Base-by-base conservation (phyloP, 2,797 vertebrate genomes). In the Myotis pilosus region DNA sequence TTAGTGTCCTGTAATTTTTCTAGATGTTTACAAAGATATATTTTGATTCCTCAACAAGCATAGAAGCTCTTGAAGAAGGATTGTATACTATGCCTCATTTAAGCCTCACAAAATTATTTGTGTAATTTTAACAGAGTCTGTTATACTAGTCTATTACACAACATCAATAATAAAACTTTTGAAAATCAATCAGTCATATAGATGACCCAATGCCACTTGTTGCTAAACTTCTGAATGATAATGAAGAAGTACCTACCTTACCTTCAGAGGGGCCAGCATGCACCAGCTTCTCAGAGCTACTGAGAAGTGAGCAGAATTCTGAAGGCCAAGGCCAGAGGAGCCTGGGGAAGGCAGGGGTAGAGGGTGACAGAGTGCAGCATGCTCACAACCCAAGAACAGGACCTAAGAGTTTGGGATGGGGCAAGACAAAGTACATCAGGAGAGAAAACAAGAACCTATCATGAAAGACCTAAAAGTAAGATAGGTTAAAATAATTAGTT, bases 381-480 rank as follows among this genome's bases (percentile, higher is more conserved):
- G n/a, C 62, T 84, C 23, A 28, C 30, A 89, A 85, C 8, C 2
- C 49, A 80, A 6, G 6, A 17, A 55, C 0, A 12, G 8, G 4
- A 38, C 7, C 33, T 87, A 12, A 38, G 4, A 49, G 20, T 68
- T 64, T 75, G 6, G 30, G 16, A 20, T 74, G 28, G 28, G 12
- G 6, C 23, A 33, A 83, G 16, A 69, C 15, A 72, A 57, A 84
- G 7, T 28, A 10, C 2, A 71, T 4, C 17, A 75, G 71, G 60
- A 90, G 30, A 85, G 23, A 53, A 83, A 93, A 85, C 1, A 60
- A 72, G 8, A 6, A 38, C 20, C 55, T 89, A 15, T 51, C 15
- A 33, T 3, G 19, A 87, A 92, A 90, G n/a, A 94, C 11, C 16
- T 85, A 74, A 92, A 83, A 87, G 36, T 55, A 66, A 83, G 75